Percentiles rank a stretch among this genome's conserved stretches.
Conservation (phyloP, 2,797 vertebrate genomes). For the Phyllotis vaccarum region DNA sequence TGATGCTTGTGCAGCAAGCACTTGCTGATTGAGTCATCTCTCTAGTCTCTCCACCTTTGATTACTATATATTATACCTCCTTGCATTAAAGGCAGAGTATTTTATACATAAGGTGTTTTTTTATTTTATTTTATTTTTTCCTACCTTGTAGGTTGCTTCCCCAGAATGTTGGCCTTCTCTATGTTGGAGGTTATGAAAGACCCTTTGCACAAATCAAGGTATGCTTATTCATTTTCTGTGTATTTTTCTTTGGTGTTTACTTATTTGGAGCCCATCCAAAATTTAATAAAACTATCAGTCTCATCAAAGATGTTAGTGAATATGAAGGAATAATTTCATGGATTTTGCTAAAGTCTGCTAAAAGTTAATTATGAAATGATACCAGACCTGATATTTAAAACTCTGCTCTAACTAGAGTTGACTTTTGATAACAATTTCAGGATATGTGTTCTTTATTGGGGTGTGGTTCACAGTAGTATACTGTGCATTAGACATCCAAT, state of each 20-base stretch:
- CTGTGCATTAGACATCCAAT: background rate
- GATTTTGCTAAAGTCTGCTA: constrained; percentile 20
- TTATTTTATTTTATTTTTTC: constrained; percentile 60
- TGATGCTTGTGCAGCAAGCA: background rate
- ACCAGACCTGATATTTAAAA: constrained; percentile 32
- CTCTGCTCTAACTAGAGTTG: constrained; percentile 40
- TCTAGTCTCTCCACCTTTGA: background rate
- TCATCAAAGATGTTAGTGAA: constrained; percentile 32
- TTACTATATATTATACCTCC: constrained; percentile 11
- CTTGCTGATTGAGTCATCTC: background rate
- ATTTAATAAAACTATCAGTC: constrained; percentile 28
- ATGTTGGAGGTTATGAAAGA: constrained; percentile 96
- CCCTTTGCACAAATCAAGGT: constrained; percentile 99
- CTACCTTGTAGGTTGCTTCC: constrained; percentile 92
- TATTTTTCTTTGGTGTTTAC: constrained; percentile 62
- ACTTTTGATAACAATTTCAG: constrained; percentile 39
- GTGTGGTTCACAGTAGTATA: background rate
- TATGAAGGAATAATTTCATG: constrained; percentile 53
- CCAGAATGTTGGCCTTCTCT: constrained; percentile 96
- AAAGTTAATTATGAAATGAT: background rate
- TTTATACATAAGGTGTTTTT: constrained; percentile 78
- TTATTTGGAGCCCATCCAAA: constrained; percentile 51
- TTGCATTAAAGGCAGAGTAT: constrained; percentile 64
- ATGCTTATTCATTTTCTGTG: constrained; percentile 82
- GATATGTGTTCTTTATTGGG: background rate